phyloP scores from a whole-genome alignment of 1,140 invertebrate genomes.

The Aphelinus atriplicis region DNA sequence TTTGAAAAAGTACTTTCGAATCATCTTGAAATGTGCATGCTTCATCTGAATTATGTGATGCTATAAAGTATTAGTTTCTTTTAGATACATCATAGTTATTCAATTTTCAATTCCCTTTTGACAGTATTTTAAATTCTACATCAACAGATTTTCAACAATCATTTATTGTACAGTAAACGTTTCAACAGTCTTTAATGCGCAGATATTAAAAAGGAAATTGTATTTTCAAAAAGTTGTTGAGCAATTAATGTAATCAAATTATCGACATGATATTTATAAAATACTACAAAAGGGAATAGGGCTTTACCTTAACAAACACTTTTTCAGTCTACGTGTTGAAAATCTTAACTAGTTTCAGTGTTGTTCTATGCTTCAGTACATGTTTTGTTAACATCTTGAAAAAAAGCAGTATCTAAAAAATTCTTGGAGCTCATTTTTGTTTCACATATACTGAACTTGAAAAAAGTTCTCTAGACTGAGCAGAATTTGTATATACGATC shows the following conservation, averaged over 20 bases:
- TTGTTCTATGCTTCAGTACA: constrained; percentile 28
- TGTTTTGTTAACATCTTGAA: constrained; percentile 20
- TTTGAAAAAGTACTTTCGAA: too few species aligned
- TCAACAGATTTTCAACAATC: constrained; percentile 15
- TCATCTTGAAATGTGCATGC: too few species aligned
- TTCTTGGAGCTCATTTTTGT: constrained; percentile 16
- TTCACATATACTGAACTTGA: constrained; percentile 22
- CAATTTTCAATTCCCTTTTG: background rate
- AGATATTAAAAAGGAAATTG: constrained; percentile 38
- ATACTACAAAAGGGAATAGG: constrained; percentile 16
- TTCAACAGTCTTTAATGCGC: constrained; percentile 34
- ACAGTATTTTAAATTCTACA: constrained; percentile 13
- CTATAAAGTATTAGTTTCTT: too few species aligned
- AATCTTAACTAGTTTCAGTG: constrained; percentile 30
- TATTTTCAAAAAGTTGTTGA: constrained; percentile 21
- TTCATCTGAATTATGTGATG: too few species aligned
- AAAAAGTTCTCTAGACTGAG: constrained; percentile 26
- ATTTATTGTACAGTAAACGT: constrained; percentile 22
- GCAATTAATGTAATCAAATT: constrained; percentile 9
- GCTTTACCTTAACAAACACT: constrained; percentile 29
- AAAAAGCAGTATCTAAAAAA: constrained; percentile 33
- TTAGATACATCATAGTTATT: too few species aligned
- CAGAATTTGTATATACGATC: constrained; percentile 22
- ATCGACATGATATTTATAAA: constrained; percentile 13
- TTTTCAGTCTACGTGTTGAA: constrained; percentile 34